Evolutionary conservation across 1,140 invertebrate genomes (phyloP), one percentile per base, ranked within the genome.

Genomic region (Camponotus pennsylvanicus): DNA sequence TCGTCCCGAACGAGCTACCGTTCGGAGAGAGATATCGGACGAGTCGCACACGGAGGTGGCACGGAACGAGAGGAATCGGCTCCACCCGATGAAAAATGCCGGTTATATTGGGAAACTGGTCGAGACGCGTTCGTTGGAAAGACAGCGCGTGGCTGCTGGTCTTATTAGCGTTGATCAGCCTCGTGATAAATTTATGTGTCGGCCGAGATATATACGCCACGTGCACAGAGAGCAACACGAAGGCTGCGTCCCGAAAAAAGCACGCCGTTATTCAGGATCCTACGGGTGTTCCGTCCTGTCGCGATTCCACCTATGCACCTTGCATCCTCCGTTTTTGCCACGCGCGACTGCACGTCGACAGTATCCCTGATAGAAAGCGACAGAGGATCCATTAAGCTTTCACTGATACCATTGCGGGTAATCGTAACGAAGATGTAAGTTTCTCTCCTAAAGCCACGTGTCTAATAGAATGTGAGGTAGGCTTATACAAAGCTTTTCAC

Each of bases 311-410:
- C 69, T 49, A 52, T 63, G 61, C 75, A 61, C 52, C 27, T 27
- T 27, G 27, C 27, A 27, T 27, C 32, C 70, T n/a, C 42, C 4
- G 88, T 88, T 90, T 90, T 90, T 90, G 88, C 71, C 40, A 32
- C n/a, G n/a, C 57, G 37, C 3, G 45, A 27, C 27, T 27, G 27
- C 40, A 57, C 67, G 57, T 42, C 69, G 89, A 90, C 86, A 78
- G 86, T 75, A 64, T 87, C 86, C 64, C 71, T 88, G 86, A 90
- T 88, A 75, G 82, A 90, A 71, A 80, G 63, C 86, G 89, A 90
- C 86, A 90, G 89, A 90, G 87, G 87, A 87, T 90, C 86, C 88
- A 89, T 90, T 88, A 90, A 45, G 88, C 63, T 88, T 89, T 89
- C 87, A 89, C 76, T 83, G 88, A 89, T 86, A 89, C 70, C 69